A percentile compares a stretch with the other conserved stretches of the same genome.
phyloP scores from a whole-genome alignment of 2,113 vertebrate genomes.

The Ciconia maguari region DNA sequence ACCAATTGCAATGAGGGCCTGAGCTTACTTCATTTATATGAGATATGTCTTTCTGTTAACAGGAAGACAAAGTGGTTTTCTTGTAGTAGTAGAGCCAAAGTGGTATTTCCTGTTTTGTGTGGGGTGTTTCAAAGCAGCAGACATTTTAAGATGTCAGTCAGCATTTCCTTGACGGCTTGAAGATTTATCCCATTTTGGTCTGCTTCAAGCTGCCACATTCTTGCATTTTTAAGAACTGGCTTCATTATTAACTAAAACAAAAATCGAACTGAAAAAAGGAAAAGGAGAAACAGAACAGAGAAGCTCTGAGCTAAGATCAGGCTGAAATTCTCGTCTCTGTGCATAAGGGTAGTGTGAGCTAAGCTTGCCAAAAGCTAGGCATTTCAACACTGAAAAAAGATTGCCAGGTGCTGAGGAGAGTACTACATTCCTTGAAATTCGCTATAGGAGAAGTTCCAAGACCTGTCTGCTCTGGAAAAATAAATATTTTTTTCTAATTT shows the following conservation, averaged over 20 bases:
- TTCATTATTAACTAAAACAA: background rate
- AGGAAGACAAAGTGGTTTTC: constrained; percentile 46
- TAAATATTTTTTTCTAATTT: background rate
- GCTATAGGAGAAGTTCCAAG: background rate
- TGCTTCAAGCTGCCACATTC: background rate
- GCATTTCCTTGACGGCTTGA: background rate
- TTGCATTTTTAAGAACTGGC: background rate
- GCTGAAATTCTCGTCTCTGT: background rate
- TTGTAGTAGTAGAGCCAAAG: background rate
- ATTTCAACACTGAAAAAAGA: background rate
- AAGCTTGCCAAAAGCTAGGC: background rate
- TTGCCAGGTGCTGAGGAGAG: background rate
- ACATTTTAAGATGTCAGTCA: background rate
- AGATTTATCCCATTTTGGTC: background rate
- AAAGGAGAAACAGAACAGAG: background rate
- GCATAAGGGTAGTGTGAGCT: background rate
- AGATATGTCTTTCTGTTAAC: background rate
- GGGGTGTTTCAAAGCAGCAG: background rate
- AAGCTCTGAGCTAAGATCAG: background rate
- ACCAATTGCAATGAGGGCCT: background rate
- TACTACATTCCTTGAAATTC: background rate
- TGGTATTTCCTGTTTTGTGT: constrained; percentile 38
- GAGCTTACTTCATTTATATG: background rate
- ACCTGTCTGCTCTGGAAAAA: background rate
- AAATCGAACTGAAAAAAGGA: background rate